Conservation (phyloP, 2,888 invertebrate species). For the Acronicta psi region DNA sequence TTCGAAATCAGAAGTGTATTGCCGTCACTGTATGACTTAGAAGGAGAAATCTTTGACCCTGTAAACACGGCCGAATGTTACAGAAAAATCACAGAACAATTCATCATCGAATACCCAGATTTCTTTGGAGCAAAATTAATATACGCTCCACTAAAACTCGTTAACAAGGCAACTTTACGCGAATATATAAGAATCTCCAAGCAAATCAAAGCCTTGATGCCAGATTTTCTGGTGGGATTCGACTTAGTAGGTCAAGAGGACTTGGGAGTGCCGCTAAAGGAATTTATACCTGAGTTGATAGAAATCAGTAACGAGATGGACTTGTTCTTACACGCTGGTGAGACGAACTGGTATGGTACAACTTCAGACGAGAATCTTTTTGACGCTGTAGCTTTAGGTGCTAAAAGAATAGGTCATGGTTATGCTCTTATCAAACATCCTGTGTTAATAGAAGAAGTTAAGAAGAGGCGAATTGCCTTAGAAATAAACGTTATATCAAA, state of each 20-base stretch:
- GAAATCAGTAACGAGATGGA: slow-evolving; percentile 85
- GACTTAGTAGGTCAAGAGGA: slow-evolving; percentile 96
- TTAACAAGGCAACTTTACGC: slow-evolving; percentile 75
- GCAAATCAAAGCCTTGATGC: slow-evolving; percentile 85
- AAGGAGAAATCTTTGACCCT: slow-evolving; percentile 88
- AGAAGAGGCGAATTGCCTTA: slow-evolving; percentile 90
- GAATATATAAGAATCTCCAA: slow-evolving; percentile 82
- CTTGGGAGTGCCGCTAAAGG: slow-evolving; percentile 89
- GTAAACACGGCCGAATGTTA: slow-evolving; percentile 89
- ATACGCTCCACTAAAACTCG: slow-evolving; percentile 90
- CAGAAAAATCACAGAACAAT: slow-evolving; percentile 87
- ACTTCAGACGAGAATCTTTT: slow-evolving; percentile 92
- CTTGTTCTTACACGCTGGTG: slow-evolving; percentile 94
- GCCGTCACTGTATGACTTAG: slow-evolving; percentile 90
- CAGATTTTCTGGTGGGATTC: slow-evolving; percentile 93
- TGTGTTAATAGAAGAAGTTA: slow-evolving; percentile 88
- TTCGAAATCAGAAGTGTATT: slow-evolving; percentile 91
- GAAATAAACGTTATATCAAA: slow-evolving; percentile 95
- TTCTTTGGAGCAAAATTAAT: slow-evolving; percentile 92
- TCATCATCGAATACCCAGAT: slow-evolving; percentile 89
- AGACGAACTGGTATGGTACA: slow-evolving; percentile 93
- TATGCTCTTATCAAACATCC: slow-evolving; percentile 93
- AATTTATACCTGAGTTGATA: slow-evolving; percentile 88
- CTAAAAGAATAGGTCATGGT: slow-evolving; percentile 94
- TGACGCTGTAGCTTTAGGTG: slow-evolving; percentile 92